phyloP scores from a whole-genome alignment of 2,113 vertebrate genomes.

The Nycticebus coucang region DNA sequence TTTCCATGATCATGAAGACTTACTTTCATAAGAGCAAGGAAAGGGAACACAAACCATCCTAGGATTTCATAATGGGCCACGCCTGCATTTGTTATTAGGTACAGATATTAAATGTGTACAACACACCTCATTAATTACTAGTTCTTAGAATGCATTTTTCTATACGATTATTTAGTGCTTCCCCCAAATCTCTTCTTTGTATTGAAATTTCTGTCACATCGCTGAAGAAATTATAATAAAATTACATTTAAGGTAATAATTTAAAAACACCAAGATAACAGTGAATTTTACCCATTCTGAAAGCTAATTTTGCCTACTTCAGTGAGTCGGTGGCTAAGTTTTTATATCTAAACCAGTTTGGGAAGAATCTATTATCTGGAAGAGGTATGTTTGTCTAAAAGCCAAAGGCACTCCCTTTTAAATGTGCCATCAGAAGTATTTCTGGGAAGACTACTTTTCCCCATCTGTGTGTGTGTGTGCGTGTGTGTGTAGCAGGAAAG shows the following conservation, averaged over 20 bases:
- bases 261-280: background rate
- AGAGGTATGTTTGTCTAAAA: constrained; percentile 23
- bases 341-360: constrained; percentile 52
- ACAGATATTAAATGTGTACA: background rate
- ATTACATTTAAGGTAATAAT: background rate
- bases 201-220: background rate
- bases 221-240: background rate
- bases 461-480: background rate
- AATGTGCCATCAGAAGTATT: background rate
- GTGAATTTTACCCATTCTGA: background rate
- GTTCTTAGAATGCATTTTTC: background rate
- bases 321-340: background rate
- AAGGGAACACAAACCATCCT: background rate
- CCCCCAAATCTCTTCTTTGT: background rate
- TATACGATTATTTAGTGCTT: background rate
- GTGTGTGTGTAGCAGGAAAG: background rate
- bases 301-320: background rate
- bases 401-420: constrained; percentile 46
- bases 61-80: background rate
- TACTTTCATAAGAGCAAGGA: background rate
- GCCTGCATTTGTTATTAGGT: background rate
- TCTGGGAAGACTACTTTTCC: background rate
- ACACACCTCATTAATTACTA: background rate
- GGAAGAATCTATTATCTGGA: constrained; percentile 30
- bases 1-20: background rate